phyloP scores from a whole-genome alignment of 2,888 invertebrate genomes.

The Agriopis marginaria region DNA sequence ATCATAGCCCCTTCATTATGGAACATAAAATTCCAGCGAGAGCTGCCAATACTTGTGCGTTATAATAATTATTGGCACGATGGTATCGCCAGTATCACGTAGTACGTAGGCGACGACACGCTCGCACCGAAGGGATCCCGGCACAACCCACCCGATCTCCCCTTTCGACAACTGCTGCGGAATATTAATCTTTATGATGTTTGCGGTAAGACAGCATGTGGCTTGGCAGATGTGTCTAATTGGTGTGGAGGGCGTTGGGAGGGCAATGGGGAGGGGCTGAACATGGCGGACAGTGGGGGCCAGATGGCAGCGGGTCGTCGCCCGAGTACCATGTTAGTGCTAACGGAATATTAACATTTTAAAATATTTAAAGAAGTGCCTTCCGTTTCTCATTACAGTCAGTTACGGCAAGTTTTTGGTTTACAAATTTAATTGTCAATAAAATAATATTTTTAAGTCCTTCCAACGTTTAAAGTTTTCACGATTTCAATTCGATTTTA shows the following conservation, averaged over 20 bases:
- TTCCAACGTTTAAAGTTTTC: neutral
- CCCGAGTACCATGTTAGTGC: slow-evolving; percentile 59
- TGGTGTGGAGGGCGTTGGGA: slow-evolving; percentile 82
- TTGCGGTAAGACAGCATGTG: slow-evolving; percentile 72
- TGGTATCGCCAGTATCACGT: slow-evolving; percentile 58
- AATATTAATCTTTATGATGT: slow-evolving; percentile 79
- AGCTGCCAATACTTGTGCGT: slow-evolving; percentile 55
- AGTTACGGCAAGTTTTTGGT: neutral
- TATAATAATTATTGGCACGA: slow-evolving; percentile 59
- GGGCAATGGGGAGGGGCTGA: slow-evolving; percentile 81
- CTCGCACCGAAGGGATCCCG: slow-evolving; percentile 70
- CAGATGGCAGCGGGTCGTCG: slow-evolving; percentile 73
- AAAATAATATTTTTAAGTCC: neutral
- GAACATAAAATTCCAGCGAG: slow-evolving; percentile 47
- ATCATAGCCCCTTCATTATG: slow-evolving; percentile 24
- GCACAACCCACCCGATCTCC: slow-evolving; percentile 69
- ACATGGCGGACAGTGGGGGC: slow-evolving; percentile 79
- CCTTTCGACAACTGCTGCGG: slow-evolving; percentile 53
- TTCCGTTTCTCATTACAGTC: slow-evolving; percentile 17
- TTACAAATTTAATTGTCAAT: neutral
- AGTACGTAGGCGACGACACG: slow-evolving; percentile 76
- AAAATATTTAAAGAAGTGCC: slow-evolving; percentile 27
- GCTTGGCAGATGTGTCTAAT: slow-evolving; percentile 71
- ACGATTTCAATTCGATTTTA: neutral
- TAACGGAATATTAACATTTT: slow-evolving; percentile 38